phyloP scores from a whole-genome alignment of 2,113 vertebrate genomes.

The Tragulus kanchil region DNA sequence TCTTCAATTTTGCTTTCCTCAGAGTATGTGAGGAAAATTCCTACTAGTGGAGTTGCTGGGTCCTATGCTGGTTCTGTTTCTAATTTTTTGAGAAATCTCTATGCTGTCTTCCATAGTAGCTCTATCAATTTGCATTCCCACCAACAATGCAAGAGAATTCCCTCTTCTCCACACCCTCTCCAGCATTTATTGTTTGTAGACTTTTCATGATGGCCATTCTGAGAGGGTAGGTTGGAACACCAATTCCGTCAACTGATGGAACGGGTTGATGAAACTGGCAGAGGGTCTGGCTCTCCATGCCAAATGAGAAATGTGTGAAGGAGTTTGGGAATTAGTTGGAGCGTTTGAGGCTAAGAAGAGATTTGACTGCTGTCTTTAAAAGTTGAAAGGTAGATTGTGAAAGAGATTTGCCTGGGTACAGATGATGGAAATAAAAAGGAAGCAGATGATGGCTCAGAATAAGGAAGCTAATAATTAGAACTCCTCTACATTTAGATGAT shows the following conservation, averaged over 20 bases:
- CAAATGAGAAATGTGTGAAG: neutral
- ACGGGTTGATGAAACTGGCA: neutral
- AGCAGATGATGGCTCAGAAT: neutral
- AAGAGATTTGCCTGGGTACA: neutral
- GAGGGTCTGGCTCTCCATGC: neutral
- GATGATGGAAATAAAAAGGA: neutral
- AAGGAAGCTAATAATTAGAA: neutral
- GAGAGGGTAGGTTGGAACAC: too few species aligned
- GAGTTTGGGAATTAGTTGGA: neutral
- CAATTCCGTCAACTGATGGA: neutral
- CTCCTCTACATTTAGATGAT: neutral
- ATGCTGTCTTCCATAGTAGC: too few species aligned
- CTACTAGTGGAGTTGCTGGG: too few species aligned
- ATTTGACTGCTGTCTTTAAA: neutral
- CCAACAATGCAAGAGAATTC: too few species aligned
- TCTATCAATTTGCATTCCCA: too few species aligned
- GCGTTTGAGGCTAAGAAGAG: conserved; percentile 3
- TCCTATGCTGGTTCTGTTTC: too few species aligned
- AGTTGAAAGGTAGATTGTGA: neutral
- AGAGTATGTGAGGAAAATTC: too few species aligned
- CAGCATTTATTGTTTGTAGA: too few species aligned
- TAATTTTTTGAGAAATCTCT: too few species aligned
- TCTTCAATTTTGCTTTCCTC: too few species aligned
- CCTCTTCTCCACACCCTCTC: too few species aligned
- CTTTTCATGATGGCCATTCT: too few species aligned